Percentiles rank a stretch among this genome's conserved stretches.
These are phyloP conservation scores for Rutpela maculata DNA, from an alignment of 2,888 invertebrate species.

Conservation along the genomic window DNA sequence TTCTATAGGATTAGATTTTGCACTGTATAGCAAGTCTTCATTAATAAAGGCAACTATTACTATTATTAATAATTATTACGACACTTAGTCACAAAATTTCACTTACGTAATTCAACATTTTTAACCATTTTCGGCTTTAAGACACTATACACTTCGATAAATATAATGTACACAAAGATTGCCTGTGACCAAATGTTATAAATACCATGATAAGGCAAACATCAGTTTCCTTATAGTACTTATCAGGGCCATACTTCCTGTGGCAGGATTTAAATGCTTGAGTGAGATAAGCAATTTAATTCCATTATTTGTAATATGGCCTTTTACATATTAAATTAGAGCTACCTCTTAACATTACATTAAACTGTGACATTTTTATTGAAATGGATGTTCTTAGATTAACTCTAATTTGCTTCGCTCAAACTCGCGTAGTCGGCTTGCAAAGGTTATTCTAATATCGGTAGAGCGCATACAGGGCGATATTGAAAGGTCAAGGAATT, in stretches of 20 bases:
- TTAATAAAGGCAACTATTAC: too few relatives aligned
- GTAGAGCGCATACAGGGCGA: background rate
- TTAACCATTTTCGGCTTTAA: background rate
- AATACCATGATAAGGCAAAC: background rate
- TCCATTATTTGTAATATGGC: background rate
- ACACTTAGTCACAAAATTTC: background rate
- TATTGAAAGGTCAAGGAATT: background rate
- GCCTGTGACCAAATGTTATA: background rate
- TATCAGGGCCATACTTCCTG: constrained; percentile 22
- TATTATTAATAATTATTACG: too few relatives aligned
- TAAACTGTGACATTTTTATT: constrained; percentile 7
- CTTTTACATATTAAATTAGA: background rate
- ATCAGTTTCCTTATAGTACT: constrained; percentile 7
- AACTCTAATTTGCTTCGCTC: background rate
- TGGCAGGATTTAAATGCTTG: background rate
- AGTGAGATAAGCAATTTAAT: background rate
- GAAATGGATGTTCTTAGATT: constrained; percentile 1
- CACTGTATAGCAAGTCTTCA: too few relatives aligned
- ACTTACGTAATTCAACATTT: background rate
- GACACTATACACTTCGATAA: background rate
- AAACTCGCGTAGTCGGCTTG: background rate
- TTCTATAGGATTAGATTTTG: too few relatives aligned
- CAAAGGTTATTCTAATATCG: background rate
- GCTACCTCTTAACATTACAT: background rate
- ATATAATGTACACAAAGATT: background rate